These are phyloP conservation scores for Oxycera nigricornis DNA, from an alignment of 2,888 invertebrate species.

Conservation along the genomic window DNA sequence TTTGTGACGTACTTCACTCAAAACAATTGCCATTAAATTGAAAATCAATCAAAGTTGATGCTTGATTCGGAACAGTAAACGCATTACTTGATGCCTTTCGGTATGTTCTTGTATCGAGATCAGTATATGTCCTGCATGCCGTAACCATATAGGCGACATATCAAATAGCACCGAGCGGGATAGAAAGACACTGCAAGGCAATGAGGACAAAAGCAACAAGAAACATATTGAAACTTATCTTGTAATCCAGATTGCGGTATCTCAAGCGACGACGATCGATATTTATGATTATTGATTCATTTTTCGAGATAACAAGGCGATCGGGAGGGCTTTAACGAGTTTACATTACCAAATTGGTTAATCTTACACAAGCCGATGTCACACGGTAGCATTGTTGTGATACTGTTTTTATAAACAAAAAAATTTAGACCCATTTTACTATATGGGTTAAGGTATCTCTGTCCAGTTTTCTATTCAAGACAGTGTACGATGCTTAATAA, in stretches of 20 bases:
- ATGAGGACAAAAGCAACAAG: not conserved
- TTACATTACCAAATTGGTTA: slow-evolving; percentile 51
- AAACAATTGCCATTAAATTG: slow-evolving; percentile 46
- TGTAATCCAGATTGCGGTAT: slow-evolving; percentile 25
- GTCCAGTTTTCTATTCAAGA: too few relatives aligned
- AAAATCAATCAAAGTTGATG: slow-evolving; percentile 45
- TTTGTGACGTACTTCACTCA: slow-evolving; percentile 40
- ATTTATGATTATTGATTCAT: slow-evolving; percentile 59
- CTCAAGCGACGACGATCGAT: slow-evolving; percentile 46
- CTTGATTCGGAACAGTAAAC: slow-evolving; percentile 30
- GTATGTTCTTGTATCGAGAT: slow-evolving; percentile 11
- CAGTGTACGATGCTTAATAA: too few relatives aligned
- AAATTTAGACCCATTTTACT: too few relatives aligned
- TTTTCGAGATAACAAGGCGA: slow-evolving; percentile 52
- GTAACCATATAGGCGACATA: not conserved
- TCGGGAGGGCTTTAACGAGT: slow-evolving; percentile 50
- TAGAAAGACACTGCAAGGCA: too few relatives aligned
- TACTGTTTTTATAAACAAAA: too few relatives aligned
- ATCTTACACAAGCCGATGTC: slow-evolving; percentile 42
- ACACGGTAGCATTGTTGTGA: slow-evolving; percentile 17
- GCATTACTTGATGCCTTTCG: slow-evolving; percentile 36
- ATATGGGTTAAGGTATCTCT: too few relatives aligned
- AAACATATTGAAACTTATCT: too few relatives aligned
- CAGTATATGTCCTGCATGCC: not conserved
- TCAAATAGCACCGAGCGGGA: too few relatives aligned